Conservation (phyloP, 2,797 vertebrate genomes). For the Mormyrops boulengeri region DNA sequence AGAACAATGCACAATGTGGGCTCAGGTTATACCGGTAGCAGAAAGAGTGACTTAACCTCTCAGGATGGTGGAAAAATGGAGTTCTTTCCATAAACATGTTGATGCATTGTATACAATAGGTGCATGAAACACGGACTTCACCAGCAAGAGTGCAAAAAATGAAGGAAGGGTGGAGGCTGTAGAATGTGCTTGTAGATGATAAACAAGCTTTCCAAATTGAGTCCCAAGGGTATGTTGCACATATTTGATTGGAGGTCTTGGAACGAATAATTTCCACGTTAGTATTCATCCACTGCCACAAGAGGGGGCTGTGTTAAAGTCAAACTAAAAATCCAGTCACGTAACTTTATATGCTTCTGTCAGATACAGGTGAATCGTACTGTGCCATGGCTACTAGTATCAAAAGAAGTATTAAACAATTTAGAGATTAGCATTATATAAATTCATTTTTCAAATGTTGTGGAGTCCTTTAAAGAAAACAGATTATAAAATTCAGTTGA, state of each 20-base stretch:
- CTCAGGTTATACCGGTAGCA: not conserved
- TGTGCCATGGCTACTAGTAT: slow-evolving; percentile 21
- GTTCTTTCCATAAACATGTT: slow-evolving; percentile 31
- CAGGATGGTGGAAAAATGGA: slow-evolving; percentile 29
- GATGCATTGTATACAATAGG: slow-evolving; percentile 27
- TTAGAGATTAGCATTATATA: slow-evolving; percentile 33
- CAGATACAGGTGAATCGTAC: not conserved
- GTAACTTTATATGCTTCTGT: slow-evolving; percentile 5
- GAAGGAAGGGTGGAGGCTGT: slow-evolving; percentile 20
- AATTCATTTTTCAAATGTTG: slow-evolving; percentile 29
- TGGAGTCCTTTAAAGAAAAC: slow-evolving; percentile 18
- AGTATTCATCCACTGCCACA: not conserved
- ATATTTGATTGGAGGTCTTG: slow-evolving; percentile 14
- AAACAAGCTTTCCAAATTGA: not conserved
- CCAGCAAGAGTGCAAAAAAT: slow-evolving; percentile 24
- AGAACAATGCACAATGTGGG: slow-evolving; percentile 25
- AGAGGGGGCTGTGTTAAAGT: not conserved
- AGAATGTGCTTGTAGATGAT: not conserved
- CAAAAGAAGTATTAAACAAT: slow-evolving; percentile 34
- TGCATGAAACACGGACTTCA: slow-evolving; percentile 17
- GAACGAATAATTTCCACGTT: slow-evolving; percentile 19
- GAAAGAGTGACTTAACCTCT: slow-evolving; percentile 29
- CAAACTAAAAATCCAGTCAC: not conserved
- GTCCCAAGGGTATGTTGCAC: not conserved
- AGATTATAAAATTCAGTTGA: slow-evolving; percentile 22